Base-by-base conservation (phyloP, 1,140 invertebrate species). In the Cherax destructor region DNA sequence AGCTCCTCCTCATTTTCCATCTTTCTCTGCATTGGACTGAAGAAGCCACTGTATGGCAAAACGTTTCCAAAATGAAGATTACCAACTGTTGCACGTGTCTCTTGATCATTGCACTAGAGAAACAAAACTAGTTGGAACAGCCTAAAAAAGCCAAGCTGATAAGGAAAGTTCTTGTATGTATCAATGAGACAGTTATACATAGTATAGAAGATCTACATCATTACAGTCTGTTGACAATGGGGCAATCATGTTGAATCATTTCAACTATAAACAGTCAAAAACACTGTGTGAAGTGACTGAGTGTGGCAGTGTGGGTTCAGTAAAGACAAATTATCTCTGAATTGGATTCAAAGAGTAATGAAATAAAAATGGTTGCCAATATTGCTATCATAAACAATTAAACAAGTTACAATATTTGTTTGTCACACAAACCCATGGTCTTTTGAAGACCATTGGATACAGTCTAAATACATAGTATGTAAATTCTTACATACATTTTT, bases 311-410 rank as follows among this genome's bases (percentile, higher is more conserved):
- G 24, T 74, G 69, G 69, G 69, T 30, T 74, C 24, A 74, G 9
- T 74, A 74, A 30, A 30, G 11, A 74, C 69, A n/a, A 65, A 65
- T 18, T 74, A 74, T 74, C 69, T 74, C 69, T 74, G 69, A 74
- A 74, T 74, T 10, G 24, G n/a, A 74, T 74, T 74, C 69, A 74
- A 74, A 74, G 69, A 74, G 30, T 5, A 30, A 74, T n/a, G 1
- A 9, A 74, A 65, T 56, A 10, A 56, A 56, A 56, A 56, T 10
- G 52, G 52, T 56, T 1, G 5, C 13, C 5, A 6, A 56, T 56
- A 56, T 56, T 21, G 24, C 30, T 74, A 30, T 74, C 24, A 74
- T 74, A 74, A 56, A 56, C 52, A 5, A 56, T 9, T 56, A 56
- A 56, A 9, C 13, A 13, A 56, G 52, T 9, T 56, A 13, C 52